Base-by-base conservation (phyloP, 2,888 invertebrate genomes). In the Dichetophora obliterata region DNA sequence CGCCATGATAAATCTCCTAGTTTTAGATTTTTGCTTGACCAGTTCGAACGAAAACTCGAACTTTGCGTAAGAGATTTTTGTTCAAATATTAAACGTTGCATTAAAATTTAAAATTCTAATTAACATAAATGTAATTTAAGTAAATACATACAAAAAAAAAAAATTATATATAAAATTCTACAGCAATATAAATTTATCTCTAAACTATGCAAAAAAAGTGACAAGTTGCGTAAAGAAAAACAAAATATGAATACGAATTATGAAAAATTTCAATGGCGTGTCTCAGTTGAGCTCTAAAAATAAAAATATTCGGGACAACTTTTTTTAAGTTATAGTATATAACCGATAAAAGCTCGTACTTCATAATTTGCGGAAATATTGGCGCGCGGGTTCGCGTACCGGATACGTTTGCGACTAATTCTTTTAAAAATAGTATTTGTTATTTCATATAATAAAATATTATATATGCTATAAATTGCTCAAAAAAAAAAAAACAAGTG, bases 21-120 rank as follows among this genome's bases (percentile, higher is more conserved):
- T 87, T 86, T 85, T 80, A 82, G 83, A 86, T 84, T 81, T 85
- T 84, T 81, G 84, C 84, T 86, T 86, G 86, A 84, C 85, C 86
- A 86, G 89, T 86, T 87, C 86, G 87, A 86, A 86, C 86, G 84
- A 84, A 84, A 81, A 83, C 84, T 85, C 85, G 83, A 86, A 84
- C 85, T 85, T 78, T 78, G 78, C 76, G 80, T 79, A 83, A 81
- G 81, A 79, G 81, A 79, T 69, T 75, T 66, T 27, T 76, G 14
- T 78, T 61, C 43, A 37, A 37, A 19, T 61, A 43, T 69, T 11
- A n/a, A 22, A 54, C 70, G 69, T 24, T 24, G 59, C 19, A 37
- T 27, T 22, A 27, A 19, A 50, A 48, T 48, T 27, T 37, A 11
- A 73, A 68, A 73, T 65, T 71, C n/a, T 68, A 69, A 65, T 5